Conservation (phyloP, 2,797 vertebrate species). For the Rachycentron canadum region DNA sequence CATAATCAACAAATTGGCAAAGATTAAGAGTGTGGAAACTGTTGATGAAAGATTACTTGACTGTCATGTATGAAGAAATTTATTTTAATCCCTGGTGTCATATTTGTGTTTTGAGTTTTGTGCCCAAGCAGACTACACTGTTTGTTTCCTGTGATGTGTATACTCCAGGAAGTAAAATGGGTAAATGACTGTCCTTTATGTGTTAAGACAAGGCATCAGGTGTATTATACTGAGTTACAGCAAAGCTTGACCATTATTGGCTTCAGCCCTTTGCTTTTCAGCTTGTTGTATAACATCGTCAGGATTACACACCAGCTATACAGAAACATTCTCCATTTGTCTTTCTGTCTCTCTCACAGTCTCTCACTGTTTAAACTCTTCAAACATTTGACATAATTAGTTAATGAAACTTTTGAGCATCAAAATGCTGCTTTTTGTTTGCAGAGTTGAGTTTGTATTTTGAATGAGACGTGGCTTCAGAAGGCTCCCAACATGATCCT, state of each 20-base stretch:
- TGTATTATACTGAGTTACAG: conserved; percentile 4
- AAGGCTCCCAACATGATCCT: conserved; percentile 19
- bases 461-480: not conserved
- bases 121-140: too few relatives aligned
- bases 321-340: conserved; percentile 7
- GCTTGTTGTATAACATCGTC: conserved; percentile 35
- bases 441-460: not conserved
- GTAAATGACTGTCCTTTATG: not conserved
- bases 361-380: not conserved
- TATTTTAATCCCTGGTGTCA: too few relatives aligned
- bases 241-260: not conserved
- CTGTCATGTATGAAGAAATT: too few relatives aligned
- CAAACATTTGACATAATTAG: not conserved
- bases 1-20: too few relatives aligned
- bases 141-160: not conserved
- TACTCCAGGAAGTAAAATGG: not conserved
- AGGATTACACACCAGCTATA: conserved; percentile 29
- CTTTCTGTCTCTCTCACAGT: not conserved
- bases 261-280: not conserved
- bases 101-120: too few relatives aligned
- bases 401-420: not conserved
- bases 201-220: not conserved
- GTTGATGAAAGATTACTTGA: too few relatives aligned
- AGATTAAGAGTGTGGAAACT: too few relatives aligned
- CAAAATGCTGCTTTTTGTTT: not conserved